phyloP scores from a whole-genome alignment of 2,888 invertebrate species.

The Hypercompe scribonia region DNA sequence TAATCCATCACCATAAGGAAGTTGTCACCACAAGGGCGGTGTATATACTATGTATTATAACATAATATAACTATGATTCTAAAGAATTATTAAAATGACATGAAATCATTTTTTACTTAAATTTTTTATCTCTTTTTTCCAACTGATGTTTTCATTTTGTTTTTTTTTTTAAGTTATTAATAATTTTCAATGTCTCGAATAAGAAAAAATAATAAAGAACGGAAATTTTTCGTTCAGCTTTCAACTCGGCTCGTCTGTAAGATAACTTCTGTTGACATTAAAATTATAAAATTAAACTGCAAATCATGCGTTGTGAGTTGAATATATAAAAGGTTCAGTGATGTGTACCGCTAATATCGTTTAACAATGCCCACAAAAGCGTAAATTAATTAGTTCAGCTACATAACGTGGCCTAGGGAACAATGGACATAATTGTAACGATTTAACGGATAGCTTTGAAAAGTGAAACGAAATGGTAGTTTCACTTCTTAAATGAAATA shows the following conservation, averaged over 20 bases:
- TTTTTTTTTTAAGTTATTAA: too few species aligned
- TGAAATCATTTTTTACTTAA: too few species aligned
- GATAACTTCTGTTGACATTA: not conserved
- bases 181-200: too few species aligned
- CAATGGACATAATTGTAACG: not conserved
- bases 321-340: not conserved
- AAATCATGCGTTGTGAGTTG: not conserved
- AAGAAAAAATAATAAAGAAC: too few species aligned
- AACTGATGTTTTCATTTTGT: too few species aligned
- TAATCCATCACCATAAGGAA: too few species aligned
- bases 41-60: too few species aligned
- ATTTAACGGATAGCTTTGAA: not conserved
- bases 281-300: not conserved
- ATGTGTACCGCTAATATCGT: not conserved
- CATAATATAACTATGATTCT: too few species aligned
- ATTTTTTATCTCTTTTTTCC: too few species aligned
- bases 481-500: not conserved
- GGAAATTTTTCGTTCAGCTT: not conserved
- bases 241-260: not conserved
- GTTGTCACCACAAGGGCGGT: too few species aligned
- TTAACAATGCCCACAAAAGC: conserved; percentile 13
- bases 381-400: conserved; percentile 6
- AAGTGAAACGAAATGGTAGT: not conserved
- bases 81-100: too few species aligned
- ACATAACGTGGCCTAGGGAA: not conserved